Percentiles rank a stretch among this genome's conserved stretches.
These are phyloP conservation scores for Novumbra hubbsi DNA, from an alignment of 2,797 vertebrate genomes.

Conservation along the genomic window DNA sequence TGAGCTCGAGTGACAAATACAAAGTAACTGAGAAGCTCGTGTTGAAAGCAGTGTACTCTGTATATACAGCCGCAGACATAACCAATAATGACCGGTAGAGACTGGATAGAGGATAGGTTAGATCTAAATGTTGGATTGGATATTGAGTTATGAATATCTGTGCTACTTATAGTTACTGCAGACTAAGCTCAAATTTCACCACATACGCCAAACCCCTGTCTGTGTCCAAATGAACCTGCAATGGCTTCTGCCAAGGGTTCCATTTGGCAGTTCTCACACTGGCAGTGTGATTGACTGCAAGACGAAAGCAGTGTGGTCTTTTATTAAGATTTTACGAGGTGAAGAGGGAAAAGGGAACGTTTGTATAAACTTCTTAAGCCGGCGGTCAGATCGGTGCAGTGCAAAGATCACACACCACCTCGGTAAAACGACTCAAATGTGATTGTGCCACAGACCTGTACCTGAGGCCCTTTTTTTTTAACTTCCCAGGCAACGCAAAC, in stretches of 20 bases:
- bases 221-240: slow-evolving; percentile 52
- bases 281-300: slow-evolving; percentile 36
- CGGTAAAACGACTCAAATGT: neutral
- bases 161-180: slow-evolving; percentile 73
- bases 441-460: neutral
- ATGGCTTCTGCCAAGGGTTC: slow-evolving; percentile 57
- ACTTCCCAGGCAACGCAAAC: slow-evolving; percentile 37
- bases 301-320: slow-evolving; percentile 42
- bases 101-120: slow-evolving; percentile 48
- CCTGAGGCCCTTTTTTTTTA: slow-evolving; percentile 2
- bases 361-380: neutral
- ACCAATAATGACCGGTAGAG: slow-evolving; percentile 25
- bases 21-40: slow-evolving; percentile 4
- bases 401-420: neutral
- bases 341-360: neutral
- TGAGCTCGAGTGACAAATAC: neutral
- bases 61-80: slow-evolving; percentile 8
- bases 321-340: slow-evolving; percentile 31
- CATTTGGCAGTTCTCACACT: slow-evolving; percentile 65
- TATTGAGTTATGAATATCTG: slow-evolving; percentile 73
- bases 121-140: slow-evolving; percentile 55
- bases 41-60: neutral
- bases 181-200: slow-evolving; percentile 67
- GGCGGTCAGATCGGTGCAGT: neutral
- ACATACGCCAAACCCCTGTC: slow-evolving; percentile 63